Evolutionary conservation across 2,888 invertebrate species (phyloP).

Genomic region (Eulithis prunata): DNA sequence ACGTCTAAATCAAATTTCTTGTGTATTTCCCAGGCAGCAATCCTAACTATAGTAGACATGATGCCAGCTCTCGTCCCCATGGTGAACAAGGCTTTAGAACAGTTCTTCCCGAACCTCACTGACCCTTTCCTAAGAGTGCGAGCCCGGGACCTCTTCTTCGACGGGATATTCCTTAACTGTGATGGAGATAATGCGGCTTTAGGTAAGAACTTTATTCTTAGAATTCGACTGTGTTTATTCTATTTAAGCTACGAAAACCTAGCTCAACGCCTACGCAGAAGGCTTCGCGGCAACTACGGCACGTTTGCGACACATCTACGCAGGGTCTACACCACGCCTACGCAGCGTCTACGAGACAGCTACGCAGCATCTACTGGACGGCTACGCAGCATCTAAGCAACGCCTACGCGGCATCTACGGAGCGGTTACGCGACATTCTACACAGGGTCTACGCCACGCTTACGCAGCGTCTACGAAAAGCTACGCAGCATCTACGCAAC

Average conservation of each 20-base stretch:
- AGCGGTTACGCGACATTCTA: no score
- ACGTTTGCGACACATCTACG: no score
- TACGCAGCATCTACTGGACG: no score
- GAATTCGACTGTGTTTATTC: no score
- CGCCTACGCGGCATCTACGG: no score
- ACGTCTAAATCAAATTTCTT: not conserved
- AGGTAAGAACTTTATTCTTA: slow-evolving; percentile 55
- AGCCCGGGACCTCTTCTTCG: slow-evolving; percentile 83
- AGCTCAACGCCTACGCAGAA: no score
- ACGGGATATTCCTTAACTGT: slow-evolving; percentile 83
- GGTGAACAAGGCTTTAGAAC: slow-evolving; percentile 79
- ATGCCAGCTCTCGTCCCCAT: slow-evolving; percentile 71
- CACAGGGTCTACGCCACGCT: no score
- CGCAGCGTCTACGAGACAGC: no score
- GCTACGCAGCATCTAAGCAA: no score
- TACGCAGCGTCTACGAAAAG: not conserved
- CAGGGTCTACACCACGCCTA: no score
- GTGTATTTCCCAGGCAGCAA: slow-evolving; percentile 63
- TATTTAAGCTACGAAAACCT: no score
- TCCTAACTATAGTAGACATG: slow-evolving; percentile 69
- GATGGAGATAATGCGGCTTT: slow-evolving; percentile 69
- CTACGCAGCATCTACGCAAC: not conserved
- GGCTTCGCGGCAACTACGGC: no score
- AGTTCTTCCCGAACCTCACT: slow-evolving; percentile 77
- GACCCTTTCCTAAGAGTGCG: slow-evolving; percentile 80